Conservation (phyloP, 2,113 vertebrate genomes). For the Montifringilla adamsi region DNA sequence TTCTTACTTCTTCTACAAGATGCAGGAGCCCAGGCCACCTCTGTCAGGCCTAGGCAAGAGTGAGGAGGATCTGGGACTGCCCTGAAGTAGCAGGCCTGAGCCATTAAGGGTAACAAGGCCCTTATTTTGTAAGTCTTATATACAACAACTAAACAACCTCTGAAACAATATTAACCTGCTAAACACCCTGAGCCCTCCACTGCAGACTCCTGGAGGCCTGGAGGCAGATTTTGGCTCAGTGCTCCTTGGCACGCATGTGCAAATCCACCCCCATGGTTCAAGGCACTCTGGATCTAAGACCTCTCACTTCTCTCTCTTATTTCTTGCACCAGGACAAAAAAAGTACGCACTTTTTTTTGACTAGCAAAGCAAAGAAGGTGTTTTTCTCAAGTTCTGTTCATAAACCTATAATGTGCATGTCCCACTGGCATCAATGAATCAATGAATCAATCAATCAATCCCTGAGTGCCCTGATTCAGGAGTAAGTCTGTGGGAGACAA, state of each 20-base stretch:
- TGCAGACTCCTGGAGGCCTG: not conserved
- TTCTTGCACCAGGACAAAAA: not conserved
- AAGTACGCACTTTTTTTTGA: rapidly evolving
- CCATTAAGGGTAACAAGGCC: not conserved
- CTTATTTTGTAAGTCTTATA: not conserved
- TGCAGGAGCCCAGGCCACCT: not conserved
- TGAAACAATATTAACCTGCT: not conserved
- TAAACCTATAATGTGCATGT: not conserved
- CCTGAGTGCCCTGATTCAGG: not conserved
- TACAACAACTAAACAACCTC: not conserved
- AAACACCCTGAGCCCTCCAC: not conserved
- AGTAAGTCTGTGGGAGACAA: not conserved
- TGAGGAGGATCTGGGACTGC: not conserved
- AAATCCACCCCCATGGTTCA: not conserved
- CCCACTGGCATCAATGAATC: not conserved
- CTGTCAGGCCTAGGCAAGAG: not conserved
- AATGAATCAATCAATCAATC: not conserved
- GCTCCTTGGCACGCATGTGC: not conserved
- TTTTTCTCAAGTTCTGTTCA: not conserved
- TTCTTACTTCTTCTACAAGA: not conserved
- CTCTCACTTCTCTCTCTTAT: not conserved
- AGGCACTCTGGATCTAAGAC: not conserved
- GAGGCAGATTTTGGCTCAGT: not conserved
- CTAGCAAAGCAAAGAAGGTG: not conserved
- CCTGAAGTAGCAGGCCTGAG: rapidly evolving